phyloP scores from a whole-genome alignment of 2,113 vertebrate species.

The Myrmecophaga tridactyla region DNA sequence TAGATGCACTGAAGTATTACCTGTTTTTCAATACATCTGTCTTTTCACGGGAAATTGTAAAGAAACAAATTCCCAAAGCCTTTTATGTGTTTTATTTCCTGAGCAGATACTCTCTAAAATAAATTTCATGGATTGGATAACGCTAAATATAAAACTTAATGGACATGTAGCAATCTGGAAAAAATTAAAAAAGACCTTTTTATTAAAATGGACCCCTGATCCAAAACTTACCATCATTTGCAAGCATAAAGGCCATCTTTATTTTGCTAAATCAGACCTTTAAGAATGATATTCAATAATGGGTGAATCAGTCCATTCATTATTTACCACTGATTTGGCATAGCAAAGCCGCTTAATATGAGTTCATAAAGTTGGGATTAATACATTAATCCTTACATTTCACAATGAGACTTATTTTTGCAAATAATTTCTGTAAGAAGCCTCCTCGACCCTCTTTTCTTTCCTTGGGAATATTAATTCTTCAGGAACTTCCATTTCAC shows the following conservation, averaged over 20 bases:
- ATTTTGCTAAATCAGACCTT: slow-evolving; percentile 81
- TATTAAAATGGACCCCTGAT: slow-evolving; percentile 65
- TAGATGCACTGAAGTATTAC: background rate
- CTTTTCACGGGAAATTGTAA: background rate
- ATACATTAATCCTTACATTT: slow-evolving; percentile 85
- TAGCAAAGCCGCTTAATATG: slow-evolving; percentile 84
- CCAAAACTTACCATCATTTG: slow-evolving; percentile 78
- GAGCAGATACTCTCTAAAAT: background rate
- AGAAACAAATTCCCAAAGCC: slow-evolving; percentile 46
- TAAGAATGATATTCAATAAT: slow-evolving; percentile 84
- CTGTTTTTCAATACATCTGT: background rate
- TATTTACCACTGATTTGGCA: slow-evolving; percentile 85
- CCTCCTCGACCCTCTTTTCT: slow-evolving; percentile 52
- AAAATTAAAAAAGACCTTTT: slow-evolving; percentile 71
- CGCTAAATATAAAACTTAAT: slow-evolving; percentile 63
- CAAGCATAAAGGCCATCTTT: slow-evolving; percentile 79
- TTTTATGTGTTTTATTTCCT: slow-evolving; percentile 46
- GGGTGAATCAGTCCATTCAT: slow-evolving; percentile 83
- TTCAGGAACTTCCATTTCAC: slow-evolving; percentile 22
- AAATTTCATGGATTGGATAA: slow-evolving; percentile 33
- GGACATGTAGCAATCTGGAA: slow-evolving; percentile 40
- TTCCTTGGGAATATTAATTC: slow-evolving; percentile 73
- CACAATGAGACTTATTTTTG: slow-evolving; percentile 77
- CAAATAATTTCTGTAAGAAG: slow-evolving; percentile 76
- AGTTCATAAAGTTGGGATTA: slow-evolving; percentile 86